Percentiles rank a stretch among this genome's conserved stretches.
Conservation (phyloP, 2,888 invertebrate genomes). For the Ptychoptera contaminata region DNA sequence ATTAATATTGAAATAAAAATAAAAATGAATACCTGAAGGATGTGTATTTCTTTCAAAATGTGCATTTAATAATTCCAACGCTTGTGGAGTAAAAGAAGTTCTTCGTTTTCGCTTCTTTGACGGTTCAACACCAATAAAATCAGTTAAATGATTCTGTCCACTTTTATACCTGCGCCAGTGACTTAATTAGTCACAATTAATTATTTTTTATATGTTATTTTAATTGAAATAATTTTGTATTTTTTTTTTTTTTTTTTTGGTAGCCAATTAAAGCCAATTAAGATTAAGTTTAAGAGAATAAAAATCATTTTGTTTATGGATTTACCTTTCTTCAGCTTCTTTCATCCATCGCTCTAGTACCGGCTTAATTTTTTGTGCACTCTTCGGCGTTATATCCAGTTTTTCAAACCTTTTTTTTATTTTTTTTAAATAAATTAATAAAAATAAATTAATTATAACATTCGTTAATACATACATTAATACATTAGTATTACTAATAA, state of each 20-base stretch:
- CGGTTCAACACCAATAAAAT: constrained; percentile 91
- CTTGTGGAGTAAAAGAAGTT: constrained; percentile 94
- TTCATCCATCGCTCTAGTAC: constrained; percentile 98
- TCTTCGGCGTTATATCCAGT: constrained; percentile 97
- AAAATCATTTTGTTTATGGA: constrained; percentile 9
- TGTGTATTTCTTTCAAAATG: constrained; percentile 96
- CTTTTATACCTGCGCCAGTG: constrained; percentile 73
- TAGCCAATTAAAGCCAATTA: constrained; percentile 11
- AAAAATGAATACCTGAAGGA: constrained; percentile 65
- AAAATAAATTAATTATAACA: constrained; percentile 24
- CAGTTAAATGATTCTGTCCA: constrained; percentile 85
- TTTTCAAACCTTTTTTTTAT: constrained; percentile 96
- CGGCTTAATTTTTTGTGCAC: constrained; percentile 98
- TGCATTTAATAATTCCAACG: constrained; percentile 82
- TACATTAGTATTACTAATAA: too few relatives aligned
- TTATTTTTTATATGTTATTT: too few relatives aligned
- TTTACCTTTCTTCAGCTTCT: constrained; percentile 92
- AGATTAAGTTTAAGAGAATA: constrained; percentile 1
- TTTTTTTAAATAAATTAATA: constrained; percentile 41
- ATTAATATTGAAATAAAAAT: not conserved
- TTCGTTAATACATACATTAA: too few relatives aligned
- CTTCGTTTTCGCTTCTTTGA: constrained; percentile 92
- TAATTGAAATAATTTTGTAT: not conserved
- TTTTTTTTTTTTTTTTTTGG: constrained; percentile 6
- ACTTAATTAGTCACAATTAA: constrained; percentile 17